These are phyloP conservation scores for Paramormyrops kingsleyae DNA, from an alignment of 2,113 vertebrate species.

Conservation along the genomic window DNA sequence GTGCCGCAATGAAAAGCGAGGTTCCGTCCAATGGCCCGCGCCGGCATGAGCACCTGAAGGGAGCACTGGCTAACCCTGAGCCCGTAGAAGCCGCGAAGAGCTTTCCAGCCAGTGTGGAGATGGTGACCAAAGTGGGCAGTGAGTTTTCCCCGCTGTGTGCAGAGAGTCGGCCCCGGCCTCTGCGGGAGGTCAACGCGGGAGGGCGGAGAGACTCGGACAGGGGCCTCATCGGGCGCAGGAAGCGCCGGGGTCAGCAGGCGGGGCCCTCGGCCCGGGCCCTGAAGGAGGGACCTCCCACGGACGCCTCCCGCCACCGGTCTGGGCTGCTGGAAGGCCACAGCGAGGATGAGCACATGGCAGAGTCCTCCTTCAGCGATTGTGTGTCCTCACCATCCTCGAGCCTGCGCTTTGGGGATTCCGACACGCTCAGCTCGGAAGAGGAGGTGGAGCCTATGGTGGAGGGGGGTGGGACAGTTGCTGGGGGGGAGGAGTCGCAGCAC, in stretches of 20 bases:
- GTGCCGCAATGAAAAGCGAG: slow-evolving; percentile 97
- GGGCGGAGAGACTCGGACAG: slow-evolving; percentile 79
- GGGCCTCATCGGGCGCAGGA: slow-evolving; percentile 77
- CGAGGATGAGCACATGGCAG: slow-evolving; percentile 74
- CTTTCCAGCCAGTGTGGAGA: slow-evolving; percentile 81
- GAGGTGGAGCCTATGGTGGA: slow-evolving; percentile 58
- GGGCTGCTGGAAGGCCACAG: slow-evolving; percentile 72
- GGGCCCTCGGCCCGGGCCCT: slow-evolving; percentile 85
- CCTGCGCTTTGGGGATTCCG: slow-evolving; percentile 90
- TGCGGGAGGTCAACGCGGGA: slow-evolving; percentile 69
- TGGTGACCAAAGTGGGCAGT: slow-evolving; percentile 89
- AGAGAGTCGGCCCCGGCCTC: slow-evolving; percentile 53
- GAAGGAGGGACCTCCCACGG: slow-evolving; percentile 59
- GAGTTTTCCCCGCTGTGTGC: slow-evolving; percentile 83
- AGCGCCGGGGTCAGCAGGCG: slow-evolving; percentile 94
- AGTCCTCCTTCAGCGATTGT: slow-evolving; percentile 95
- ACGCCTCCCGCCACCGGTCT: slow-evolving; percentile 59
- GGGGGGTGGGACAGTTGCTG: slow-evolving; percentile 17
- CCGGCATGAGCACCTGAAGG: slow-evolving; percentile 91
- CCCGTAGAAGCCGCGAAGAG: slow-evolving; percentile 78
- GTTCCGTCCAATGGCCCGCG: slow-evolving; percentile 81
- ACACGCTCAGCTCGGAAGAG: slow-evolving; percentile 90
- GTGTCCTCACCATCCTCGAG: slow-evolving; percentile 93
- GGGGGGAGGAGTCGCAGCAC: slow-evolving; percentile 26
- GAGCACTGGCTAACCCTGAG: slow-evolving; percentile 84